Evolutionary conservation across 2,888 invertebrate species (phyloP).

Genomic region (Drosophila bunnanda): DNA sequence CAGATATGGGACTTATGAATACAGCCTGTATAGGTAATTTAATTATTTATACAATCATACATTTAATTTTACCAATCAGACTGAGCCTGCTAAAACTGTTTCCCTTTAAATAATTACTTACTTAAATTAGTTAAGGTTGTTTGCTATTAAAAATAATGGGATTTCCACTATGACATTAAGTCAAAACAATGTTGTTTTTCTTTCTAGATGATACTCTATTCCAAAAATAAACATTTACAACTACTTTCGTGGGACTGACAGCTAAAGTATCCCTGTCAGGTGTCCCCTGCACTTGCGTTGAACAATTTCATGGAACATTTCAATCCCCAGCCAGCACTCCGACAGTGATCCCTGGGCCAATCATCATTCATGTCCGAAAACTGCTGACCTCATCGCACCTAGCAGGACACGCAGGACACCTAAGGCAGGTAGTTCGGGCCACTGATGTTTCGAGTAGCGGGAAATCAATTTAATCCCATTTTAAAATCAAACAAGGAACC

Average conservation of each 20-base stretch:
- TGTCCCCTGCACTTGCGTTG: conserved; percentile 3
- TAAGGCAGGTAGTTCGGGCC: conserved; percentile 32
- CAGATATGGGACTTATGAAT: no score
- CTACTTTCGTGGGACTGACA: background rate
- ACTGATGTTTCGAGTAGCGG: conserved; percentile 60
- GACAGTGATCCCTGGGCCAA: conserved; percentile 22
- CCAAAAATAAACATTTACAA: background rate
- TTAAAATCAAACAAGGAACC: conserved; percentile 61
- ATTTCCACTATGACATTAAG: background rate
- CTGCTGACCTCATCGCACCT: conserved; percentile 68
- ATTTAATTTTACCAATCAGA: no score
- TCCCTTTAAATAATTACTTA: background rate
- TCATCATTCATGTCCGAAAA: conserved; percentile 55
- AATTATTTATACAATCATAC: no score
- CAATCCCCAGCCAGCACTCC: conserved; percentile 48
- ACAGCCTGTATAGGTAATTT: no score
- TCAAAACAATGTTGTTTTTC: background rate
- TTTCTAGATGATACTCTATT: background rate
- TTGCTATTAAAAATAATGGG: background rate
- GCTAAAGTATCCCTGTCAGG: conserved; percentile 18
- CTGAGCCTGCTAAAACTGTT: background rate
- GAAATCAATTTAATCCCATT: conserved; percentile 79
- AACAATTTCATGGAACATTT: conserved; percentile 60
- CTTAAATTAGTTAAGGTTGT: background rate
- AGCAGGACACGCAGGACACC: conserved; percentile 11